Evolutionary conservation across 2,888 invertebrate genomes (phyloP), one percentile per base, ranked within the genome.

Genomic region (Pandemis cinnamomeana): DNA sequence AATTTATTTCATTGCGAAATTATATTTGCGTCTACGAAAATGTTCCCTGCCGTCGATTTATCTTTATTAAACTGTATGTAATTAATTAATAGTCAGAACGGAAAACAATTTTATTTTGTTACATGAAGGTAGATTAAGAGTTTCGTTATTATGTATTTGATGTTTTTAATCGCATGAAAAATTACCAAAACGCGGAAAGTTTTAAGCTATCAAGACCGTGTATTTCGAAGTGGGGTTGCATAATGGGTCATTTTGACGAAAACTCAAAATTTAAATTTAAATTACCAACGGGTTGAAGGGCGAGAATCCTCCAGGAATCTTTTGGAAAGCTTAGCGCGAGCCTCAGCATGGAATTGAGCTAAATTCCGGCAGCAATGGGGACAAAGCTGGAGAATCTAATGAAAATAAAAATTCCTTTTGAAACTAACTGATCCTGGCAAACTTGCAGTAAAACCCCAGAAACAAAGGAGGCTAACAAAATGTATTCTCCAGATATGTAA

Each of bases 1-100:
- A 61, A 67, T 67, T 70, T 61, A 71, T 71, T 62, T 61, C 61
- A 13, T 62, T 55, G 20, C 48, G 3, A 55, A 74, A 71, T 72
- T 62, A 74, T 74, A 63, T 66, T 66, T 11, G 53, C 67, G 10
- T 60, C 36, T 53, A 53, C 36, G 13, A 63, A 46, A 74, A 44
- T 46, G 68, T 73, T 67, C 36, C 53, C 51, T 41, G 70, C 46
- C 70, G 60, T 46, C 70, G 20, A 71, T 71, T 74, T 42, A 71
- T 67, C 70, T 71, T 71, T 70, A 74, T 74, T 74, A 74, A 74
- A 67, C 41, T 70, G 13, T 61, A 67, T 71, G 41, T 67, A 62
- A 67, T 60, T 67, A 71, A 67, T 71, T 61, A 53, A 70, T 67
- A 53, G 68, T 42, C 58, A 48, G 48, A 74, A 62, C 55, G 53